These are phyloP conservation scores for Ypsolopha sequella DNA, from an alignment of 2,888 invertebrate species.

Conservation along the genomic window DNA sequence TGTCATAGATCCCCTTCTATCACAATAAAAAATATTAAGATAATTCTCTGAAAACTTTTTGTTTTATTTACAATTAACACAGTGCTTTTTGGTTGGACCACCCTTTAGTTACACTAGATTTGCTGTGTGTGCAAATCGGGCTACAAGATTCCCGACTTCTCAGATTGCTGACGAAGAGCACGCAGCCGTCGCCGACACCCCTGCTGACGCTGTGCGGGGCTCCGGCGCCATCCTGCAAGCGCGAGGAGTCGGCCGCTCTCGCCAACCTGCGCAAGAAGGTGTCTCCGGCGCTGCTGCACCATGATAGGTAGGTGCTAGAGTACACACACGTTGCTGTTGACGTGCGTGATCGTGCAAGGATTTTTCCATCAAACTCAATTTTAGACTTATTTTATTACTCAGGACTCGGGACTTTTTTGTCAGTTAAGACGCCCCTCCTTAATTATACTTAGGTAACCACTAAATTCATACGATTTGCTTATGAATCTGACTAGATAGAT, in stretches of 20 bases:
- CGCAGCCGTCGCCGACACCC: constrained; percentile 38
- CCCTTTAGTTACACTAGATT: too few relatives aligned
- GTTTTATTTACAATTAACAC: too few relatives aligned
- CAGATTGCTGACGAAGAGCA: constrained; percentile 38
- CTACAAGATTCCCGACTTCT: background rate
- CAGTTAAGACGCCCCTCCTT: too few relatives aligned
- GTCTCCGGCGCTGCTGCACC: constrained; percentile 65
- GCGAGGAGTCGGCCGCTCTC: constrained; percentile 78
- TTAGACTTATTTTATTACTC: background rate
- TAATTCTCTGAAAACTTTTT: too few relatives aligned
- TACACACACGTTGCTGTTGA: background rate
- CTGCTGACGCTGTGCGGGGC: constrained; percentile 58
- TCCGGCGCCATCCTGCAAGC: constrained; percentile 74
- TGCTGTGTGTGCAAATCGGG: too few relatives aligned
- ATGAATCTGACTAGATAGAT: background rate
- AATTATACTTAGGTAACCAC: too few relatives aligned
- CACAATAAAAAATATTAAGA: too few relatives aligned
- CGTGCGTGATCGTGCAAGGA: too few relatives aligned
- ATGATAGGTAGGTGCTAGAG: constrained; percentile 5
- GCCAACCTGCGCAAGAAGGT: constrained; percentile 79
- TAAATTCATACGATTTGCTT: too few relatives aligned
- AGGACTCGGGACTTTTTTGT: background rate
- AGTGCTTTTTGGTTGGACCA: too few relatives aligned
- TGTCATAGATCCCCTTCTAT: too few relatives aligned
- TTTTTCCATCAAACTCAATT: background rate